Evolutionary conservation across 2,113 vertebrate species (phyloP).

Genomic region (Speoplatyrhinus poulsoni): DNA sequence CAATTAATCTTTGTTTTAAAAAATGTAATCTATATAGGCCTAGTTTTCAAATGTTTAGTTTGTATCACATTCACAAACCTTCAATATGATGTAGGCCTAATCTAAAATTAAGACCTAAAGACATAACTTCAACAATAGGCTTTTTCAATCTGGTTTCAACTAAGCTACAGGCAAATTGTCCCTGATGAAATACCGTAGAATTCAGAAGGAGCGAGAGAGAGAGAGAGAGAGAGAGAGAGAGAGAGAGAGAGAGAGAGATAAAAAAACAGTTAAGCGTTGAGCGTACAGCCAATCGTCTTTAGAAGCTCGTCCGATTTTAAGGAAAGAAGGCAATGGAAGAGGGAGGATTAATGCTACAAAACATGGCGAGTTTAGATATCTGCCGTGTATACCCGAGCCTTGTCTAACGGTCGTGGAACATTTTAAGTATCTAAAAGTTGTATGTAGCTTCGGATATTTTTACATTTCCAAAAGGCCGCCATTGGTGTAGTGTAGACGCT

Average conservation of each 20-base stretch:
- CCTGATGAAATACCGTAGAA: conserved; percentile 58
- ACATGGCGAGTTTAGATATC: conserved; percentile 66
- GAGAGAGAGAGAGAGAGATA: conserved; percentile 16
- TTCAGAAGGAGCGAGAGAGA: background rate
- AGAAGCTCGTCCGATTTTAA: conserved; percentile 43
- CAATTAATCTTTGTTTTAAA: too few species aligned
- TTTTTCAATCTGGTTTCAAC: conserved; percentile 10
- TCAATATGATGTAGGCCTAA: too few species aligned
- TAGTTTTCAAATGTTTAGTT: too few species aligned
- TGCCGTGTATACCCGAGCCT: conserved; percentile 30
- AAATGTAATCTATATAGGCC: too few species aligned
- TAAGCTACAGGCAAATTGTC: conserved; percentile 65
- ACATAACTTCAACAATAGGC: too few species aligned
- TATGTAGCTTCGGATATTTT: conserved; percentile 32
- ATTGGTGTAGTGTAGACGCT: conserved; percentile 25
- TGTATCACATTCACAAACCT: too few species aligned
- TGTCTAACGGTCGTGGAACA: conserved; percentile 23
- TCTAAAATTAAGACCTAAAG: too few species aligned
- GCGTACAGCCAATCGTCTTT: conserved; percentile 54
- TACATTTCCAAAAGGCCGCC: conserved; percentile 24
- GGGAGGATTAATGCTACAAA: conserved; percentile 61
- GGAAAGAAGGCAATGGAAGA: conserved; percentile 12
- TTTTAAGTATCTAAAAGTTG: conserved; percentile 5
- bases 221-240: conserved; percentile 15
- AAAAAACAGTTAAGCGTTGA: conserved; percentile 54